phyloP scores from a whole-genome alignment of 2,888 invertebrate genomes.

The Eubasilissa splendida region DNA sequence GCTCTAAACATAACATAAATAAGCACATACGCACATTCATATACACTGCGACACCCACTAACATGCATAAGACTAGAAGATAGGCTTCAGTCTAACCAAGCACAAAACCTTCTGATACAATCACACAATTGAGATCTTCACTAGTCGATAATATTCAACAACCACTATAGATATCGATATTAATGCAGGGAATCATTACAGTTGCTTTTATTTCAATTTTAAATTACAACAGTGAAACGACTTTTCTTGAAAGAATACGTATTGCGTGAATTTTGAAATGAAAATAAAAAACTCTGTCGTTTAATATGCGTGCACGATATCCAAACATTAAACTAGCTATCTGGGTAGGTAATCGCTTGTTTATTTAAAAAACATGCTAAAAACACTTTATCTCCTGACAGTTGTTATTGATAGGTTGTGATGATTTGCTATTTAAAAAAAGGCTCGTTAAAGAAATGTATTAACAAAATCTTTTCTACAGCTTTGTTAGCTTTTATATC shows the following conservation, averaged over 20 bases:
- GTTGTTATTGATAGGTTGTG: constrained; percentile 23
- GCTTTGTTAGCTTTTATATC: not conserved
- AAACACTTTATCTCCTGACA: constrained; percentile 14
- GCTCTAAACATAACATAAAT: too few species aligned
- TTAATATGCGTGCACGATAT: not conserved
- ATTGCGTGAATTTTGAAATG: not conserved
- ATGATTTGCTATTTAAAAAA: constrained; percentile 16
- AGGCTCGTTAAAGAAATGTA: not conserved
- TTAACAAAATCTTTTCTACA: not conserved
- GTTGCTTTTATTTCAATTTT: not conserved
- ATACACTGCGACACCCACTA: too few species aligned
- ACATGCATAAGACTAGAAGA: too few species aligned
- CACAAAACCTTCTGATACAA: too few species aligned
- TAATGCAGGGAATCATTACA: not conserved
- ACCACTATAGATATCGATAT: not conserved
- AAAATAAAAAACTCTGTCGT: not conserved
- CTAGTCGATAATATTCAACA: too few species aligned
- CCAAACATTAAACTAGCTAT: not conserved
- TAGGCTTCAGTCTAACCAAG: too few species aligned
- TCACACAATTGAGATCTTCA: too few species aligned
- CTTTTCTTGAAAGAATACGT: too few species aligned
- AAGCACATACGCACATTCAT: too few species aligned
- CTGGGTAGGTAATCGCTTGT: not conserved
- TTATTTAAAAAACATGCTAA: not conserved
- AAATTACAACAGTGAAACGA: not conserved